A percentile compares a stretch with the other conserved stretches of the same genome.
phyloP scores from a whole-genome alignment of 2,888 invertebrate species.

The Drosophila prostipennis region DNA sequence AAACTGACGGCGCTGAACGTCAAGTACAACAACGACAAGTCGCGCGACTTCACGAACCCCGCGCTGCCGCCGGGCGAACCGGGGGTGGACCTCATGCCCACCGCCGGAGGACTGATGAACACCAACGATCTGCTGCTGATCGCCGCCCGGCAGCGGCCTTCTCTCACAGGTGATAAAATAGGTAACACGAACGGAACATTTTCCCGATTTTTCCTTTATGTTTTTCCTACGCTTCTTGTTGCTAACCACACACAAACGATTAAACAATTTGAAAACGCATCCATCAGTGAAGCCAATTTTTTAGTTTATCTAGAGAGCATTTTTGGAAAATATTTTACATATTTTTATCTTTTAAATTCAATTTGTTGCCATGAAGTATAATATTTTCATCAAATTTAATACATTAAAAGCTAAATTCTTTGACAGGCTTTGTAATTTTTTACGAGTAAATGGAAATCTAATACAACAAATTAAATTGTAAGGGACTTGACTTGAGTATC shows the following conservation, averaged over 20 bases:
- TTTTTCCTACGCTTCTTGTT: slow-evolving; percentile 32
- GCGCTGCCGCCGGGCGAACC: slow-evolving; percentile 97
- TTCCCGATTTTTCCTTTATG: slow-evolving; percentile 61
- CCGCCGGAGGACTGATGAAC: slow-evolving; percentile 85
- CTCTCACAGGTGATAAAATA: slow-evolving; percentile 85
- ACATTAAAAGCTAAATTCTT: background rate
- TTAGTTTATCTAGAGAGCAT: background rate
- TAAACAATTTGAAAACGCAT: background rate
- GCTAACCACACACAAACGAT: slow-evolving; percentile 2
- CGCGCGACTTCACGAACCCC: slow-evolving; percentile 99
- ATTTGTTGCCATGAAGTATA: background rate
- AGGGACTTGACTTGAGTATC: background rate
- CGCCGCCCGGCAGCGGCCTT: slow-evolving; percentile 84
- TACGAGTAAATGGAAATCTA: background rate
- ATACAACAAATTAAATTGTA: background rate
- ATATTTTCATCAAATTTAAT: background rate
- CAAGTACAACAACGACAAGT: slow-evolving; percentile 99
- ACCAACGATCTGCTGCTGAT: slow-evolving; percentile 86
- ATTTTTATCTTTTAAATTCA: background rate
- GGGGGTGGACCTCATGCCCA: slow-evolving; percentile 86
- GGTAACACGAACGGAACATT: slow-evolving; percentile 82
- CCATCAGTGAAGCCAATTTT: too few relatives aligned
- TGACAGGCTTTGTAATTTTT: background rate
- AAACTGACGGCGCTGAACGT: slow-evolving; percentile 99
- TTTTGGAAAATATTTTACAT: background rate